A percentile compares a stretch with the other conserved stretches of the same genome.
These are phyloP conservation scores for Anorthoa munda DNA, from an alignment of 2,888 invertebrate genomes.

Conservation along the genomic window DNA sequence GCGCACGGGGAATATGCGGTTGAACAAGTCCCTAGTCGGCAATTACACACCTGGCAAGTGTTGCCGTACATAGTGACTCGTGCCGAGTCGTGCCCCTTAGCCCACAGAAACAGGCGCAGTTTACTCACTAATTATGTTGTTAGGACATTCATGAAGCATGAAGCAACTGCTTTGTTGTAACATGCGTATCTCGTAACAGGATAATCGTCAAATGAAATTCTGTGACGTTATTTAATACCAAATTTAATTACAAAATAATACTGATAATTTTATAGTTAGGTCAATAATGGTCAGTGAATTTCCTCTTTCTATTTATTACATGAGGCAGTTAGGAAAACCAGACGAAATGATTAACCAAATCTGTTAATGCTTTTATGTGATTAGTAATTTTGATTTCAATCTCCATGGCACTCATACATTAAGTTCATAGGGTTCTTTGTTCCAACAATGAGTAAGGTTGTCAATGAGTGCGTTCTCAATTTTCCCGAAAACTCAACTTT, in stretches of 20 bases:
- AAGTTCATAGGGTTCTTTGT: neutral
- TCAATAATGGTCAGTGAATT: neutral
- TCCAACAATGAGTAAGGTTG: neutral
- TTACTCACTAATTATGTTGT: constrained; percentile 6
- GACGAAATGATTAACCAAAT: neutral
- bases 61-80: constrained; percentile 1
- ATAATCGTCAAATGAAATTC: neutral
- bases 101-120: constrained; percentile 7
- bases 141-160: neutral
- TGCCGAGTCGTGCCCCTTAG: neutral
- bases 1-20: neutral
- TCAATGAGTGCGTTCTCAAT: neutral
- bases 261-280: neutral
- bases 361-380: neutral
- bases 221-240: neutral
- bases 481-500: neutral
- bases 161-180: neutral
- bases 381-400: neutral
- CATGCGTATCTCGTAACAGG: neutral
- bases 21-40: constrained; percentile 14
- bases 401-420: neutral
- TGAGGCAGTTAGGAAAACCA: neutral
- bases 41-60: constrained; percentile 23
- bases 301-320: neutral
- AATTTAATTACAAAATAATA: neutral